Evolutionary conservation across 1,140 invertebrate species (phyloP).

Genomic region (Cherax destructor): DNA sequence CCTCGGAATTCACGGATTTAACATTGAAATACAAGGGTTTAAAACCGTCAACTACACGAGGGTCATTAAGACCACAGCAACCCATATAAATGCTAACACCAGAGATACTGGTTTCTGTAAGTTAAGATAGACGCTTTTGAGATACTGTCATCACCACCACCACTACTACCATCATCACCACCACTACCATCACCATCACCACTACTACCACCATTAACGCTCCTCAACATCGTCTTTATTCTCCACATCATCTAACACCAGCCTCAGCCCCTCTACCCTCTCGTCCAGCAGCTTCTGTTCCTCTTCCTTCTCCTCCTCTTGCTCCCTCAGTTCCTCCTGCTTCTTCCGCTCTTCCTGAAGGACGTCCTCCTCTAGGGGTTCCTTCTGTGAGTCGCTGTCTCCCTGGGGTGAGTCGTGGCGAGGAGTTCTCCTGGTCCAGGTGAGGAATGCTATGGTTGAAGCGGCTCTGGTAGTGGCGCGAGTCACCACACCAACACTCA

Average conservation of each 20-base stretch:
- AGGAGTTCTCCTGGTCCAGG: constrained; percentile 36
- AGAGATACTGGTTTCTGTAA: no score
- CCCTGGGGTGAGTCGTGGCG: background rate
- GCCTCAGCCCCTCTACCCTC: background rate
- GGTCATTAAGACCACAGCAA: no score
- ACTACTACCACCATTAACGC: background rate
- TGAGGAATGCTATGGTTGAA: constrained; percentile 39
- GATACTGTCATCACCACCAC: no score
- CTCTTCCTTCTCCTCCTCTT: constrained; percentile 3
- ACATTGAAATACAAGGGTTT: no score
- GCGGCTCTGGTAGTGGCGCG: constrained; percentile 49
- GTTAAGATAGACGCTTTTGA: no score
- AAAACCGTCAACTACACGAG: no score
- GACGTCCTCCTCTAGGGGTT: constrained; percentile 11
- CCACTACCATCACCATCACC: no score
- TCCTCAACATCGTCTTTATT: background rate
- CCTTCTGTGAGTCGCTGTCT: background rate
- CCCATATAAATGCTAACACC: no score
- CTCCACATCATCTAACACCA: background rate
- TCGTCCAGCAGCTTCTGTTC: background rate
- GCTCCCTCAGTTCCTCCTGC: background rate
- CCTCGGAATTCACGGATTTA: no score
- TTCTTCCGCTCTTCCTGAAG: background rate
- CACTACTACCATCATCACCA: no score
- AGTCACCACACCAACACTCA: constrained; percentile 55